Evolutionary conservation across 2,888 invertebrate genomes (phyloP), one percentile per base, ranked within the genome.

Genomic region (Conchocele bisecta): DNA sequence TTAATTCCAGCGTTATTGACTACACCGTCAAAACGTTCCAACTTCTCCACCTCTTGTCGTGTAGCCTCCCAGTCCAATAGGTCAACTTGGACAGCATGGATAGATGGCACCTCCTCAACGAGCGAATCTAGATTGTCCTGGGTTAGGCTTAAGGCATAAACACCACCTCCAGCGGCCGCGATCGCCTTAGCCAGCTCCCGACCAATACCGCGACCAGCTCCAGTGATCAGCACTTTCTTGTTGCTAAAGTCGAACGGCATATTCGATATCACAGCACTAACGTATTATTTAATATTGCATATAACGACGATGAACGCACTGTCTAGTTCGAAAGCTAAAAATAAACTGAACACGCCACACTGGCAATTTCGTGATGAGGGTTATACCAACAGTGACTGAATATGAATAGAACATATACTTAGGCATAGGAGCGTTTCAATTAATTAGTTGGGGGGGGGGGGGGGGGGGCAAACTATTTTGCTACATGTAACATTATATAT

Each of bases 1-100:
- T 95, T 95, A 24, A 95, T 90, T 0, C 94, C 98, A 2, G 98
- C 98, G 93, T 97, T 98, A 87, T 98, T 98, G 0, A 98, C 97
- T 26, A 98, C 90, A 6, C 96, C 93, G 91, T 98, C 95, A 79
- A 97, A 93, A 65, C 92, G 92, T 0, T 94, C 94, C 24, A 95
- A 92, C 42, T 94, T 92, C 79, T 93, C 92, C 0, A 96, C 87
- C 0, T 92, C 93, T 63, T 92, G 89, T 65, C 94, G 93, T 0
- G 96, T 95, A 66, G 93, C 93, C 2, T 94, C 92, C 97, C 97
- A 97, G 86, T 96, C 93, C 4, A 92, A 91, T 28, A 98, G 88
- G 89, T 98, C 96, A 0, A 95, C 93, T 58, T 93, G 92, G 9
- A 96, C 92, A 4, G 81, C 64, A 22, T 79, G 74, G 39, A 88